Base-by-base conservation (phyloP, 1,140 invertebrate genomes). In the Yoshiicerus persimilis region DNA sequence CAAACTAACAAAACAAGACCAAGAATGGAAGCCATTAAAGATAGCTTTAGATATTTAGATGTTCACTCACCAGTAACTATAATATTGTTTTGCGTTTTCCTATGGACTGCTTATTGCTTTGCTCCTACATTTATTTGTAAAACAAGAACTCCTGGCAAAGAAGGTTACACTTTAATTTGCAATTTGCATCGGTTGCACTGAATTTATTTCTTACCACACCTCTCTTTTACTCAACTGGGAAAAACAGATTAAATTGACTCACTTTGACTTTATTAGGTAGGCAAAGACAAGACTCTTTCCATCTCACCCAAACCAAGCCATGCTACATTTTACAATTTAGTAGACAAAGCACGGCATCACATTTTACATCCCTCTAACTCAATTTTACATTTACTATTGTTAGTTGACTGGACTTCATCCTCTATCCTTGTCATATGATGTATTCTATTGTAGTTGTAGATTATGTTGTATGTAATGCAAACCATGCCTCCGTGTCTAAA, bases 81-180 rank as follows among this genome's bases (percentile, higher is more conserved):
- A 56, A n/a, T 56, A 56, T n/a, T 56, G 47, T 56, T n/a, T 56
- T 56, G 25, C 27, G 8, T 27, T 70, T 27, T 25, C 64, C 8
- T 0, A 41, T 70, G 25, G 20, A 11, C 25, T 25, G 64, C 27
- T 27, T 70, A 70, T 70, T 70, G 64, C 64, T 27, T n/a, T 70
- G 64, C 64, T 70, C 64, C 27, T 30, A 70, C 64, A 70, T 70
- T 70, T 70, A 70, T 70, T 70, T 70, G 64, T 30, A 70, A 70
- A 27, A 70, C 64, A 70, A 8, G 64, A 70, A 70, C 64, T 70
- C 25, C 64, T 70, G 64, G 64, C 64, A 70, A 27, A 70, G 64
- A 70, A 70, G 64, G 64, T 70, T 39, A 83, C 27, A 36, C 77
- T 83, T 83, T 83, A 83, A 83, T 83, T 83, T 83, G 77, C 34